phyloP scores from a whole-genome alignment of 2,797 vertebrate genomes.

The Pipistrellus nathusii region DNA sequence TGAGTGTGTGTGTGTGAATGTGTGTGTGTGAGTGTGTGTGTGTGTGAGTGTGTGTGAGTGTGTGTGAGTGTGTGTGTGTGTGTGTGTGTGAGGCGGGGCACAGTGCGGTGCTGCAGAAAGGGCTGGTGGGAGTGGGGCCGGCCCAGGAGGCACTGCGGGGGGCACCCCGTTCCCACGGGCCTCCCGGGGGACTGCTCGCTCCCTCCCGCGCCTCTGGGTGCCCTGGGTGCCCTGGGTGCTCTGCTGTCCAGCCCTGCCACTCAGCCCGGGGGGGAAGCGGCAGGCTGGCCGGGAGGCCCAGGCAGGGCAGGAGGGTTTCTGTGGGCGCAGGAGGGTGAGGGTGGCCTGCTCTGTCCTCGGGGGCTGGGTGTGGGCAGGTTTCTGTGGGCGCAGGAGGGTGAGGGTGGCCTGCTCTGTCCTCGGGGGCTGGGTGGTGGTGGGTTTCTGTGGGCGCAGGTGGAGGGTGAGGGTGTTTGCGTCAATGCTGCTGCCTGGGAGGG shows the following conservation, averaged over 20 bases:
- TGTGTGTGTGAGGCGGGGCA: background rate
- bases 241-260: too few relatives aligned
- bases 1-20: too few relatives aligned
- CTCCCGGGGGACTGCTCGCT: background rate
- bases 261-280: too few relatives aligned
- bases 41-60: too few relatives aligned
- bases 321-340: background rate
- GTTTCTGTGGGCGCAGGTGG: constrained; percentile 29
- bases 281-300: background rate
- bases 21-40: too few relatives aligned
- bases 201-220: background rate
- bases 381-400: background rate
- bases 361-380: constrained; percentile 30
- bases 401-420: too few relatives aligned
- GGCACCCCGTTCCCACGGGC: background rate
- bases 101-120: accelerated
- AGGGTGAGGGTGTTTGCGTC: background rate
- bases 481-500: background rate
- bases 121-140: too few relatives aligned
- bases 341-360: too few relatives aligned
- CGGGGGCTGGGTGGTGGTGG: background rate
- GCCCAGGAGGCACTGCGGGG: accelerated
- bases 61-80: too few relatives aligned
- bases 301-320: background rate
- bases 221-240: too few relatives aligned